Conservation (phyloP, 2,888 invertebrate species). For the Parasteatoda lunata region DNA sequence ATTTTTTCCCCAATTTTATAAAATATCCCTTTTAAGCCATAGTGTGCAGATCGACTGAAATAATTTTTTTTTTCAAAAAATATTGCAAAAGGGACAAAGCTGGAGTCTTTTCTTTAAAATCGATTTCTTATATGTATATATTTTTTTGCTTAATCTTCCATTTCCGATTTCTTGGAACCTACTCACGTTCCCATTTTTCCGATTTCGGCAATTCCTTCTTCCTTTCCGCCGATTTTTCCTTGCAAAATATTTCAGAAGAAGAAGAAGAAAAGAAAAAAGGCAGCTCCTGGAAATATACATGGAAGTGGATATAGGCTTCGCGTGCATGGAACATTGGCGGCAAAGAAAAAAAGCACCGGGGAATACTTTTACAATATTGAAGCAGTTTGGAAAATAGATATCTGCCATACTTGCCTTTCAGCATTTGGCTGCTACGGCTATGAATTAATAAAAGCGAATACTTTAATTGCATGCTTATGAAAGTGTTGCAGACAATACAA, state of each 20-base stretch:
- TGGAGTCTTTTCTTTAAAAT: not conserved
- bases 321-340: not conserved
- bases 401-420: conserved; percentile 12
- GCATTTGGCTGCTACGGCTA: not conserved
- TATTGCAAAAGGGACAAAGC: too few relatives aligned
- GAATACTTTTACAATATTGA: conserved; percentile 18
- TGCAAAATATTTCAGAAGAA: not conserved
- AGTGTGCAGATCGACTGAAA: too few relatives aligned
- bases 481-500: too few relatives aligned
- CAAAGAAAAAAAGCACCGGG: not conserved
- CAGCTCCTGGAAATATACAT: not conserved
- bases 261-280: not conserved
- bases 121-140: conserved; percentile 36
- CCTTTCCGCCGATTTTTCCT: not conserved
- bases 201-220: conserved; percentile 7
- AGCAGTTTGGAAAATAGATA: conserved; percentile 1
- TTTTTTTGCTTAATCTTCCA: conserved; percentile 50
- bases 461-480: too few relatives aligned
- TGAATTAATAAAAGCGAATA: too few relatives aligned
- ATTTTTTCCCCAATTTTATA: too few relatives aligned
- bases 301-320: not conserved
- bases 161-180: conserved; percentile 35
- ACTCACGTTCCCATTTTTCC: conserved; percentile 42
- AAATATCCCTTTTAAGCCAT: too few relatives aligned
- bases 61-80: too few relatives aligned